These are phyloP conservation scores for Corythaeola cristata DNA, from an alignment of 2,113 vertebrate genomes.

Conservation along the genomic window DNA sequence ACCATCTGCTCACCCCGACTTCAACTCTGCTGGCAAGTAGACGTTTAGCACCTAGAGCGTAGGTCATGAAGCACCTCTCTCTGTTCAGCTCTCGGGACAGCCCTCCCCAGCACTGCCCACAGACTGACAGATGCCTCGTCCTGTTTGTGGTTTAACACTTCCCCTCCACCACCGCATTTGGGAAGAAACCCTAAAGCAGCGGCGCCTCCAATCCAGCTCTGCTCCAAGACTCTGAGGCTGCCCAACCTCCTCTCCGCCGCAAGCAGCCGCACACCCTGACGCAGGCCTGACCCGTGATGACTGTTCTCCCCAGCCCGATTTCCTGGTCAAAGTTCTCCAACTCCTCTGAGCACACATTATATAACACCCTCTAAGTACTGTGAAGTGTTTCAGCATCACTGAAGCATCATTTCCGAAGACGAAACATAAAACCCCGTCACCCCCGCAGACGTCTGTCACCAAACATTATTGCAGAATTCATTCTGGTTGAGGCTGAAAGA, in stretches of 20 bases:
- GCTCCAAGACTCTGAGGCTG: background rate
- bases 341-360: background rate
- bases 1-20: background rate
- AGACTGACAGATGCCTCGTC: rapidly evolving
- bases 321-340: background rate
- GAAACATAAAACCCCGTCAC: background rate
- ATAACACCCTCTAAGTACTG: background rate
- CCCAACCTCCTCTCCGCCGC: background rate
- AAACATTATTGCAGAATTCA: background rate
- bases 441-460: background rate
- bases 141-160: background rate
- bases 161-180: background rate
- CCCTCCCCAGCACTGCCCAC: background rate
- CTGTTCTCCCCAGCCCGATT: background rate
- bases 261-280: background rate
- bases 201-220: rapidly evolving
- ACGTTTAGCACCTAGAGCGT: background rate
- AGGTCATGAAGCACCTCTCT: background rate
- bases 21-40: background rate
- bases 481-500: background rate
- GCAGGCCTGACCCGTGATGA: background rate
- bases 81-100: background rate
- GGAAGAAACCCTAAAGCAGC: background rate
- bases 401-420: background rate
- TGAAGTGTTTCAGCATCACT: background rate